Evolutionary conservation across 2,797 vertebrate genomes (phyloP).

Genomic region (Labeo calbasu): DNA sequence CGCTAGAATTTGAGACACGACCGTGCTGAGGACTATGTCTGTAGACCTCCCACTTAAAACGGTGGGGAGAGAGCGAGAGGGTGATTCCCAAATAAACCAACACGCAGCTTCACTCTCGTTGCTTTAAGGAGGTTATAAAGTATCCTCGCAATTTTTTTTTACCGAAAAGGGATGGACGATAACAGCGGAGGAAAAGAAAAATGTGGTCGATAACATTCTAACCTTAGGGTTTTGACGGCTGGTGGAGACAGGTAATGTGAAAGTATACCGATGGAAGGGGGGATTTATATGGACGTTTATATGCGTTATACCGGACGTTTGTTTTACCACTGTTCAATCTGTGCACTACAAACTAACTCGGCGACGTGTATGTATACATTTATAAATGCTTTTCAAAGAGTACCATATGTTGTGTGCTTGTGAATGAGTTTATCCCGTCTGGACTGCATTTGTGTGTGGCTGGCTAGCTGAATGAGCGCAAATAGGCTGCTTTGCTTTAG

Average conservation of each 20-base stretch:
- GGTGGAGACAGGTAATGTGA: constrained; percentile 35
- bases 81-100: constrained; percentile 19
- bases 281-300: not conserved
- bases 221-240: constrained; percentile 11
- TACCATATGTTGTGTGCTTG: not conserved
- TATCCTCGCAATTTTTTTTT: not conserved
- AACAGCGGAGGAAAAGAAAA: constrained; percentile 7
- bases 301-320: not conserved
- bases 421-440: constrained; percentile 30
- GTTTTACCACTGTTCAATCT: constrained; percentile 6
- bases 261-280: not conserved
- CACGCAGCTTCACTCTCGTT: constrained; percentile 1
- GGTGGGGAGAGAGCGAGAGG: not conserved
- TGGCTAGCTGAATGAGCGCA: constrained; percentile 35
- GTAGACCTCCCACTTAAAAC: constrained; percentile 34
- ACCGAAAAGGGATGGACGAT: not conserved
- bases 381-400: not conserved
- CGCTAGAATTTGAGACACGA: not conserved
- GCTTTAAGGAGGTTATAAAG: constrained; percentile 5
- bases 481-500: constrained; percentile 19
- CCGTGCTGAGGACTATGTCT: not conserved
- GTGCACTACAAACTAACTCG: not conserved
- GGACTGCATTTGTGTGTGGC: constrained; percentile 4
- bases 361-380: not conserved
- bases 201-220: constrained; percentile 24